Base-by-base conservation (phyloP, 1,140 invertebrate genomes). In the Schlechtendalia chinensis region DNA sequence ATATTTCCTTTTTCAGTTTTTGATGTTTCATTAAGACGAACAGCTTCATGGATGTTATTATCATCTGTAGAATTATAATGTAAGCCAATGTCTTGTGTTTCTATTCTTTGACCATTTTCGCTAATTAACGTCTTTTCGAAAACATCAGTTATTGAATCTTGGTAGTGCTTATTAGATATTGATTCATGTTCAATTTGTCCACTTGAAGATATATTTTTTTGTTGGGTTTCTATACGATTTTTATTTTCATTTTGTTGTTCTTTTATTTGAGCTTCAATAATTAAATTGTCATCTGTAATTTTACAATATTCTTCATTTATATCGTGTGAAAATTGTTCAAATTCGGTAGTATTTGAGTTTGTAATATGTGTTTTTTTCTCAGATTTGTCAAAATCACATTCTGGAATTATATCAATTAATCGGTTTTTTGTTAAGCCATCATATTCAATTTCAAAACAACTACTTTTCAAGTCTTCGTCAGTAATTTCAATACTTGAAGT, bases 401-500 rank as follows among this genome's bases (percentile, higher is more conserved):
- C 87, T 84, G 87, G 87, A 75, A 85, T 88, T 83, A 85, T 88
- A n/a, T 83, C 81, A 17, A 67, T 63, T n/a, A 80, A 54, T 56
- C 82, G 82, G 24, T 81, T 82, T 58, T 83, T 82, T 14, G 83
- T 82, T 6, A 56, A 50, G 17, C 56, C 81, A 75, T 83, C 81
- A 82, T 63, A 79, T 47, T 84, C 83, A 19, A 82, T 81, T 69
- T 83, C 80, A 72, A 88, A 88, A 81, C 90, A 90, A 85, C 90
- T 92, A 83, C 87, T 88, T 80, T 86, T 83, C 45, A 90, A 84
- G 84, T 91, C 90, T 85, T 92, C 91, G 86, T 91, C 91, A 39
- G 90, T 92, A 75, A 91, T 89, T 86, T 91, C 89, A 84, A 89
- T 89, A 80, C 90, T 89, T 0, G 88, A 90, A 75, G 89, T 87